Percentiles rank a stretch among this genome's conserved stretches.
phyloP scores from a whole-genome alignment of 2,888 invertebrate genomes.

The Pedicia rivosa region DNA sequence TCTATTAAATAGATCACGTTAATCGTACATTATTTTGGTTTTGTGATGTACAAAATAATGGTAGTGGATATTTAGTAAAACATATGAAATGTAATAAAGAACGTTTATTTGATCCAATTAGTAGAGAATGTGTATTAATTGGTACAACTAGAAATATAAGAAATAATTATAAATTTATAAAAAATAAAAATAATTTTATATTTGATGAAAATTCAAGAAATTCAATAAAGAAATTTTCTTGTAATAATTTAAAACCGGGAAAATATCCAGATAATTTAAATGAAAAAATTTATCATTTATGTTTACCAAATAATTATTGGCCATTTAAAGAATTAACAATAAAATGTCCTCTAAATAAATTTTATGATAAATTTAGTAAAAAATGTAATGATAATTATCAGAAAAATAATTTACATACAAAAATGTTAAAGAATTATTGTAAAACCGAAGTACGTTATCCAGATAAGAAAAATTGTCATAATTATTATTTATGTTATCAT shows the following conservation, averaged over 20 bases:
- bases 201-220: too few relatives aligned
- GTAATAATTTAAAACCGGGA: constrained; percentile 9
- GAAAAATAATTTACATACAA: too few relatives aligned
- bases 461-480: constrained; percentile 9
- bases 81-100: constrained; percentile 14
- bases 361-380: constrained; percentile 10
- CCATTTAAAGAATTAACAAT: constrained; percentile 12
- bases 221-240: constrained; percentile 6
- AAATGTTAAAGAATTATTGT: too few relatives aligned
- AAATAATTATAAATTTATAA: neutral
- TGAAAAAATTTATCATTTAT: constrained; percentile 13
- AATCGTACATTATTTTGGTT: constrained; percentile 14
- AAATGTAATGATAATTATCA: too few relatives aligned
- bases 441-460: too few relatives aligned
- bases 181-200: neutral
- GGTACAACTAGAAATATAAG: constrained; percentile 10
- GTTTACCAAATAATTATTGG: constrained; percentile 10
- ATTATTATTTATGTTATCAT: constrained; percentile 13
- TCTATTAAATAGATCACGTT: neutral
- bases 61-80: constrained; percentile 10
- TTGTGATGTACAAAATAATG: constrained; percentile 13
- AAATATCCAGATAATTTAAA: constrained; percentile 13
- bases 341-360: constrained; percentile 11
- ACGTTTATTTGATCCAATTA: constrained; percentile 11
- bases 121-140: constrained; percentile 12